These are phyloP conservation scores for Zalophus californianus DNA, from an alignment of 2,797 vertebrate species.

Conservation along the genomic window DNA sequence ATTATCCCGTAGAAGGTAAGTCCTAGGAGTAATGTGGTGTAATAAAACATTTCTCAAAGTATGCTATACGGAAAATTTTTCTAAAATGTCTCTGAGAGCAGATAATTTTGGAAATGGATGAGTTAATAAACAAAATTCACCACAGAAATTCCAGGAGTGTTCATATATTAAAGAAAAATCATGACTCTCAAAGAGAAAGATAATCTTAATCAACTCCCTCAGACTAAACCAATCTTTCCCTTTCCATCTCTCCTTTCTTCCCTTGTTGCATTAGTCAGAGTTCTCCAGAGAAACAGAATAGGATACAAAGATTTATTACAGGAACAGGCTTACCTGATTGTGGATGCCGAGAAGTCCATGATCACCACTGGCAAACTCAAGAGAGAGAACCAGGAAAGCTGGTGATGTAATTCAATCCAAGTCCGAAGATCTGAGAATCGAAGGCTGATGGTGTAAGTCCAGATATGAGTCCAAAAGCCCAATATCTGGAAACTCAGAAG, in stretches of 20 bases:
- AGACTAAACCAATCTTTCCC: neutral
- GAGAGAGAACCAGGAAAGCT: neutral
- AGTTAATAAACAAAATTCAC: neutral
- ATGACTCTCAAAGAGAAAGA: neutral
- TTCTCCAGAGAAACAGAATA: neutral
- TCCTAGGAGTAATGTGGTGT: neutral
- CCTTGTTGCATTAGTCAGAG: neutral
- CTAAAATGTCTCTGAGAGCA: neutral
- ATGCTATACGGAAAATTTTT: neutral
- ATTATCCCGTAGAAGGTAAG: neutral
- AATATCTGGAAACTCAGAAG: neutral
- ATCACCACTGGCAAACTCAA: neutral
- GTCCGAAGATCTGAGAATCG: neutral
- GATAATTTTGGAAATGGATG: neutral
- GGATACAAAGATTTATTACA: neutral
- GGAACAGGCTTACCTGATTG: neutral
- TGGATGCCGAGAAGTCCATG: neutral
- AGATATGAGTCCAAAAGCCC: neutral
- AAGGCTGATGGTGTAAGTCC: neutral
- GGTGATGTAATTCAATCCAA: neutral
- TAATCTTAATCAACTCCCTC: neutral
- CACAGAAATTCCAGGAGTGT: neutral
- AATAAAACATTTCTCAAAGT: neutral
- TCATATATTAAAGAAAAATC: neutral
- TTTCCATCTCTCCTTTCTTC: neutral